phyloP scores from a whole-genome alignment of 1,140 invertebrate genomes.

The Dufourea novaeangliae region DNA sequence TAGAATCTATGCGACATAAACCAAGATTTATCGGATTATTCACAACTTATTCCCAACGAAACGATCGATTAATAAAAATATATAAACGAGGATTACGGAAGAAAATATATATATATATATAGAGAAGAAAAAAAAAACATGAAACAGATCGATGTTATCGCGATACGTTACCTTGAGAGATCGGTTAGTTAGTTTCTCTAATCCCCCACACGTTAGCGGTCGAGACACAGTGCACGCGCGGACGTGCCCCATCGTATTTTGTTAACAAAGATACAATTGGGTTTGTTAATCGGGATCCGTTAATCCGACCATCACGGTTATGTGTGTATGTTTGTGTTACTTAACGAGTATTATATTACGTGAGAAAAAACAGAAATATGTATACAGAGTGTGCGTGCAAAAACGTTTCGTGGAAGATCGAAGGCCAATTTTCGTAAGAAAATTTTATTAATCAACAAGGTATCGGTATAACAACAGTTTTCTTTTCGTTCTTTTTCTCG shows the following conservation, averaged over 20 bases:
- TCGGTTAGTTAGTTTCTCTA: slow-evolving; percentile 29
- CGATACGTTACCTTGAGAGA: slow-evolving; percentile 47
- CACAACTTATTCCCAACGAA: neutral
- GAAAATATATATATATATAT: too few species aligned
- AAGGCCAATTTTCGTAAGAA: slow-evolving; percentile 78
- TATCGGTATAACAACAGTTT: slow-evolving; percentile 74
- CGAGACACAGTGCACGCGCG: slow-evolving; percentile 24
- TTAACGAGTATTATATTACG: slow-evolving; percentile 43
- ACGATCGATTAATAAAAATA: neutral
- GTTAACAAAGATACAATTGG: slow-evolving; percentile 66
- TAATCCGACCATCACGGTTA: slow-evolving; percentile 44
- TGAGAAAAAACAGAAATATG: slow-evolving; percentile 50
- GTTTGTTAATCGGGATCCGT: slow-evolving; percentile 77
- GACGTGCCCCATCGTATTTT: slow-evolving; percentile 41
- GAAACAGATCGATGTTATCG: neutral
- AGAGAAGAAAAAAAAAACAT: neutral
- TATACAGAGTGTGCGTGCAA: slow-evolving; percentile 59
- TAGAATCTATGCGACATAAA: neutral
- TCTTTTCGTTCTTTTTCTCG: slow-evolving; percentile 66
- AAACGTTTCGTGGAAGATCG: slow-evolving; percentile 70
- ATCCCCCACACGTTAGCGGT: slow-evolving; percentile 20
- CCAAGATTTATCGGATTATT: neutral
- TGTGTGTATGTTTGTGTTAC: too few species aligned
- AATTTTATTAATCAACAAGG: slow-evolving; percentile 80
- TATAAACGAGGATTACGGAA: neutral